Percentiles rank a stretch among this genome's conserved stretches.
Conservation (phyloP, 1,140 invertebrate genomes). For the Platyura marginata region DNA sequence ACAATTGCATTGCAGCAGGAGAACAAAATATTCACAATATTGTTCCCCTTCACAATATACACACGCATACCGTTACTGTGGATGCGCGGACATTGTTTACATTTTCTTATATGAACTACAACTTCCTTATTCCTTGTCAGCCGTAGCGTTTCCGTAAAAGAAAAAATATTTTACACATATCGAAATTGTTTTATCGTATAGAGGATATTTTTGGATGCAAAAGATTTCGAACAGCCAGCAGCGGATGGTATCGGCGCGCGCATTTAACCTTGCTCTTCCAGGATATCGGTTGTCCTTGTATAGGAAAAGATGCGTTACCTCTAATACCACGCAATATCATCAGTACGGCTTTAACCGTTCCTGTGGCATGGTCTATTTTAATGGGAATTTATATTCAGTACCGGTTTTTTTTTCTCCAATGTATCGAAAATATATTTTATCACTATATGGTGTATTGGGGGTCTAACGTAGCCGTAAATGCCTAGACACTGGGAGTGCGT, state of each 20-base stretch:
- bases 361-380: background rate
- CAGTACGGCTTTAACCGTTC: background rate
- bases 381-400: background rate
- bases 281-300: background rate
- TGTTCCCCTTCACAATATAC: background rate
- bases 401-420: too few species aligned
- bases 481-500: too few species aligned
- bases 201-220: background rate
- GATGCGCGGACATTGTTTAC: background rate
- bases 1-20: too few species aligned
- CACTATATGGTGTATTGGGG: too few species aligned
- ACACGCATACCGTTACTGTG: background rate
- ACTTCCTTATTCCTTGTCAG: too few species aligned
- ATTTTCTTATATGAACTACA: background rate
- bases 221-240: background rate
- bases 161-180: background rate
- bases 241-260: background rate
- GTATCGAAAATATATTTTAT: too few species aligned
- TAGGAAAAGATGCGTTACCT: background rate
- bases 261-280: background rate
- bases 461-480: too few species aligned
- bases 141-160: background rate
- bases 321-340: background rate
- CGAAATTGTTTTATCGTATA: background rate
- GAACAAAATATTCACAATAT: background rate